A percentile compares a stretch with the other conserved stretches of the same genome.
These are phyloP conservation scores for Iphiclides podalirius DNA, from an alignment of 2,888 invertebrate species.

Conservation along the genomic window DNA sequence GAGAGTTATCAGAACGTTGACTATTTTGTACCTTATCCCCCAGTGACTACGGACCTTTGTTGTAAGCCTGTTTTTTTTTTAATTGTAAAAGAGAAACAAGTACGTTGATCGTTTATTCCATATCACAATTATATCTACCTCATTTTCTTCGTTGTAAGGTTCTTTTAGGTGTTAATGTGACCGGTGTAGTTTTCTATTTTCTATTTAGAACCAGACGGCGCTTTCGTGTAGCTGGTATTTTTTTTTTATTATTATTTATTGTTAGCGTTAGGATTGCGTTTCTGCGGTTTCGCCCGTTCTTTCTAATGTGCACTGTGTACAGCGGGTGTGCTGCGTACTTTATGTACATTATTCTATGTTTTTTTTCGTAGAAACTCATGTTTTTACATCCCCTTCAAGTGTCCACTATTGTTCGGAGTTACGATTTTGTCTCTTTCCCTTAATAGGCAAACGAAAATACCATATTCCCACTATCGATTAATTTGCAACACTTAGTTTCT, in stretches of 20 bases:
- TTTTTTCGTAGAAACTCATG: background rate
- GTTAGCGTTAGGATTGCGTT: slow-evolving; percentile 28
- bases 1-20: slow-evolving; percentile 18
- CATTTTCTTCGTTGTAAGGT: slow-evolving; percentile 74
- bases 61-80: slow-evolving; percentile 18
- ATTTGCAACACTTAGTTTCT: too few species aligned
- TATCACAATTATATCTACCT: slow-evolving; percentile 79
- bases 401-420: background rate
- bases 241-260: slow-evolving; percentile 46
- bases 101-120: slow-evolving; percentile 59
- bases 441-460: too few species aligned
- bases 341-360: background rate
- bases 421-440: too few species aligned
- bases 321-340: slow-evolving; percentile 9
- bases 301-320: background rate
- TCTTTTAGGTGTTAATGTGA: slow-evolving; percentile 63
- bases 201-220: slow-evolving; percentile 44
- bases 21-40: slow-evolving; percentile 22
- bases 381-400: background rate
- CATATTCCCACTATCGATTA: too few species aligned
- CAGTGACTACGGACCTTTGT: slow-evolving; percentile 16
- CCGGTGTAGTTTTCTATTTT: slow-evolving; percentile 36
- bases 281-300: slow-evolving; percentile 5
- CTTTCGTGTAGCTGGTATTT: slow-evolving; percentile 43
- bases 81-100: slow-evolving; percentile 25